phyloP scores from a whole-genome alignment of 2,113 vertebrate genomes.

The Ovis canadensis region DNA sequence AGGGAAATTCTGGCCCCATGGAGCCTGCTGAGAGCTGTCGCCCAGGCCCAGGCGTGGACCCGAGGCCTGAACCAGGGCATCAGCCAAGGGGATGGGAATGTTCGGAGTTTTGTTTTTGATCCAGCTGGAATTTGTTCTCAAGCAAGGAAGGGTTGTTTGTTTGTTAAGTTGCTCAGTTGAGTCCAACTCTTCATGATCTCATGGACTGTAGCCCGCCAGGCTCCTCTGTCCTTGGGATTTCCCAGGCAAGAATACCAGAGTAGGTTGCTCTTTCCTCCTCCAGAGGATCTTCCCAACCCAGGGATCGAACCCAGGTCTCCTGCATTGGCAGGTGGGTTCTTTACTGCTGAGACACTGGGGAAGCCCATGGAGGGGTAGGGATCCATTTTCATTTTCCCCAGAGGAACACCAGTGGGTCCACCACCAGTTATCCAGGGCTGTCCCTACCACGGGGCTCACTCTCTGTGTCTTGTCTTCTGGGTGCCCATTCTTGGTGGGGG shows the following conservation, averaged over 20 bases:
- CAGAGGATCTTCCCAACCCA: background rate
- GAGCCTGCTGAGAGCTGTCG: background rate
- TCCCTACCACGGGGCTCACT: accelerated
- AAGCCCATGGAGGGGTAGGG: background rate
- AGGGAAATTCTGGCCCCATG: background rate
- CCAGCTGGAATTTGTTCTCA: background rate
- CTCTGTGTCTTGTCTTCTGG: background rate
- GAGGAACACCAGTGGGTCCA: background rate
- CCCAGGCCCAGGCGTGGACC: background rate
- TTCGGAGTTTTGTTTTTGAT: background rate
- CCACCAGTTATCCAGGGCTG: background rate
- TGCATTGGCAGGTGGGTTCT: background rate
- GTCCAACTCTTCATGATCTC: background rate
- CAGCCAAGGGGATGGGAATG: background rate
- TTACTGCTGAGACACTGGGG: background rate
- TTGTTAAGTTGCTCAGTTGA: background rate
- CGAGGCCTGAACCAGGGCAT: background rate
- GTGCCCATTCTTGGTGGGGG: background rate
- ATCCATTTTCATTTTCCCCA: background rate
- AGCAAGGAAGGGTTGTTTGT: background rate
- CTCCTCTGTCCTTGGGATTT: background rate
- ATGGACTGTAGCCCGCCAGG: background rate
- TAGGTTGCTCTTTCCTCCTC: background rate
- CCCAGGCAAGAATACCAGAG: background rate
- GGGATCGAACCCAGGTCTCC: background rate